Evolutionary conservation across 2,888 invertebrate species (phyloP).

Genomic region (Petrolisthes cinctipes): DNA sequence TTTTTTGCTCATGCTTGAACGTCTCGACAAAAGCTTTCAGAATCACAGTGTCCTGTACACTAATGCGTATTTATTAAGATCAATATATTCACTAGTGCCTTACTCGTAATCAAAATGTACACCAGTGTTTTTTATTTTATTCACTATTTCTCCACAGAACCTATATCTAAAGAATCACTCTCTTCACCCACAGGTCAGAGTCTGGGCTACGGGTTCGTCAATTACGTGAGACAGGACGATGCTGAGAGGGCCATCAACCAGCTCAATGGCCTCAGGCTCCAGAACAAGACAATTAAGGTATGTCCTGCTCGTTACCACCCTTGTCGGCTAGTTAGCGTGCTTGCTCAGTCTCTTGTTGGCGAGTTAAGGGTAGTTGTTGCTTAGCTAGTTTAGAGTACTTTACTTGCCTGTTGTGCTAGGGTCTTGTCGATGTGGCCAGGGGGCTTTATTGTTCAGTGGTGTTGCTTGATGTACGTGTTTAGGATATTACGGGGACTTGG

Average conservation of each 20-base stretch:
- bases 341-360: not conserved
- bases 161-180: not conserved
- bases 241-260: slow-evolving; percentile 99
- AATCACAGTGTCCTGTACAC: too few relatives aligned
- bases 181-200: slow-evolving; percentile 82
- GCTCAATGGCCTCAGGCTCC: slow-evolving; percentile 95
- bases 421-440: too few relatives aligned
- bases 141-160: not conserved
- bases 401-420: too few relatives aligned
- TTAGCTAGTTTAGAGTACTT: not conserved
- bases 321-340: not conserved
- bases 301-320: not conserved
- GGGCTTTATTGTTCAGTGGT: too few relatives aligned
- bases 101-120: not conserved
- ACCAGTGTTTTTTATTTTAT: not conserved
- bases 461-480: too few relatives aligned
- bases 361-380: not conserved
- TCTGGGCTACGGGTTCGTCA: slow-evolving; percentile 99
- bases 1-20: too few relatives aligned
- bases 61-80: too few relatives aligned
- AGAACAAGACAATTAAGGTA: slow-evolving; percentile 99
- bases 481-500: too few relatives aligned
- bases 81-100: too few relatives aligned
- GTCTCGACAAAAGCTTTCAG: too few relatives aligned
- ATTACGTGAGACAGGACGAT: slow-evolving; percentile 97